Evolutionary conservation across 1,140 invertebrate genomes (phyloP).

Genomic region (Octopus sinensis): DNA sequence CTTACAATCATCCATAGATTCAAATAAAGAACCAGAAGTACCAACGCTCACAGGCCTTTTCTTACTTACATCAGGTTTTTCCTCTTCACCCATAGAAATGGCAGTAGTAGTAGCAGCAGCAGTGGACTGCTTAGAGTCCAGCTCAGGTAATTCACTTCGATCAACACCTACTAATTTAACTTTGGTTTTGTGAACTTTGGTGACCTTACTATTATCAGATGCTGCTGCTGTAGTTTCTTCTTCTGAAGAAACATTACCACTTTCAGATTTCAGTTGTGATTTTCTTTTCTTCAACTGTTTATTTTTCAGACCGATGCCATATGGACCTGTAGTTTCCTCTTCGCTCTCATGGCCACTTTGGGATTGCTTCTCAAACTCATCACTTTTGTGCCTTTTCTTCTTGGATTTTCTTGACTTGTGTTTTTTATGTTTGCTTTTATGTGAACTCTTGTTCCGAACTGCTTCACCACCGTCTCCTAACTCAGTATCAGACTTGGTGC

Average conservation of each 20-base stretch:
- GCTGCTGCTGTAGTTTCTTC: background rate
- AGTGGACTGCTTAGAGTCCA: background rate
- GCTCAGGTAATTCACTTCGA: background rate
- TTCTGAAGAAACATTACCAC: background rate
- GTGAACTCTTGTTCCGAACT: background rate
- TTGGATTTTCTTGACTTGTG: conserved; percentile 17
- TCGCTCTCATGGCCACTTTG: background rate
- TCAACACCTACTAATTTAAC: too few species aligned
- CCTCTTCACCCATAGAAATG: background rate
- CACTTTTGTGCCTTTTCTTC: background rate
- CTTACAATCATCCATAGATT: conserved; percentile 4
- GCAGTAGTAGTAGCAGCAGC: background rate
- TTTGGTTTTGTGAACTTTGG: background rate
- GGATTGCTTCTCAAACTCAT: background rate
- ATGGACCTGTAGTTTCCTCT: background rate
- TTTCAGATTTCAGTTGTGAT: background rate
- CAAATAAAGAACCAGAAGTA: background rate
- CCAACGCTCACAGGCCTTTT: background rate
- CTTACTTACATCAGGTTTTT: background rate
- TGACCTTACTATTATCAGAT: too few species aligned
- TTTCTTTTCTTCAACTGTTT: background rate
- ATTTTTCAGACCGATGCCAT: background rate
- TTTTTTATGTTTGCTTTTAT: conserved; percentile 10
- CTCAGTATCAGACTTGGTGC: background rate
- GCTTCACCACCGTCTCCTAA: background rate